phyloP scores from a whole-genome alignment of 1,140 invertebrate species.

The Platyura marginata region DNA sequence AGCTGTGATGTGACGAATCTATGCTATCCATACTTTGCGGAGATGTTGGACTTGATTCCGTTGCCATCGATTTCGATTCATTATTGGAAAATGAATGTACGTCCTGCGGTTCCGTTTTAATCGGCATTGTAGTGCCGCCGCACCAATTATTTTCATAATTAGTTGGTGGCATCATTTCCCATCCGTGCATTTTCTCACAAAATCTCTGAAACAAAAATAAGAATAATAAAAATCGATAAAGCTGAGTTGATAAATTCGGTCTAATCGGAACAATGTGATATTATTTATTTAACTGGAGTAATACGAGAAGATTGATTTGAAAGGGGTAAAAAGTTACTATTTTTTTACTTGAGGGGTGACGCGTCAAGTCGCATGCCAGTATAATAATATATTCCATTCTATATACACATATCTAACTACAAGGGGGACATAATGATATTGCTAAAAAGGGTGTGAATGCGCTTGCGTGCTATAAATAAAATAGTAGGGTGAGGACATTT shows the following conservation, averaged over 20 bases:
- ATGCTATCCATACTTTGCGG: conserved; percentile 23
- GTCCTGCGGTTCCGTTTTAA: conserved; percentile 13
- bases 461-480: background rate
- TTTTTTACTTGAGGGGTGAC: background rate
- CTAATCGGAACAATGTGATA: too few species aligned
- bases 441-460: background rate
- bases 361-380: background rate
- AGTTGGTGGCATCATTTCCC: conserved; percentile 17
- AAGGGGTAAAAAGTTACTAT: background rate
- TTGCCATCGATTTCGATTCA: conserved; percentile 20
- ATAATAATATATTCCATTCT: background rate
- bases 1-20: conserved; percentile 19
- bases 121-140: conserved; percentile 16
- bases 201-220: background rate
- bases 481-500: background rate
- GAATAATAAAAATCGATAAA: background rate
- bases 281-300: background rate
- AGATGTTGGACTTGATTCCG: conserved; percentile 27
- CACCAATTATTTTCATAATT: conserved; percentile 24
- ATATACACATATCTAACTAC: background rate
- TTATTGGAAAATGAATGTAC: conserved; percentile 6
- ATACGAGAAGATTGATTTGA: background rate
- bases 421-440: background rate
- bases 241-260: too few species aligned
- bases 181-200: conserved; percentile 19